Percentiles rank a stretch among this genome's conserved stretches.
Evolutionary conservation across 1,140 invertebrate species (phyloP).

Genomic region (Eupeodes corollae): DNA sequence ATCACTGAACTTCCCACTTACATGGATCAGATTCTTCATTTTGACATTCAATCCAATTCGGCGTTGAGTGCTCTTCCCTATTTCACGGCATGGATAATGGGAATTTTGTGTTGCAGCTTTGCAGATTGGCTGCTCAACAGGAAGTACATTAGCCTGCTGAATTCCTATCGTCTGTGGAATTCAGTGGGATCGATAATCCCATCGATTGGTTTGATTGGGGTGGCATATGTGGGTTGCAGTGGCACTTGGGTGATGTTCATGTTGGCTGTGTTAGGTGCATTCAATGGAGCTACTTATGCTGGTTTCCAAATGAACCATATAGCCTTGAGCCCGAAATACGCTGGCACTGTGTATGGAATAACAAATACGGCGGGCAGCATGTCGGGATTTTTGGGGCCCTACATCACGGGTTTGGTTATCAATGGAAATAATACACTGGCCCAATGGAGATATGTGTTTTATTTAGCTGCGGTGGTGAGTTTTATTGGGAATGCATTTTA

Average conservation of each 20-base stretch:
- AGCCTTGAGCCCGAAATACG: constrained; percentile 71
- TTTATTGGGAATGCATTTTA: constrained; percentile 67
- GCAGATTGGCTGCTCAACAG: constrained; percentile 57
- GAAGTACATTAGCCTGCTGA: constrained; percentile 48
- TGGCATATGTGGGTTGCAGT: constrained; percentile 67
- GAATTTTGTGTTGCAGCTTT: constrained; percentile 54
- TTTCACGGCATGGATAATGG: constrained; percentile 54
- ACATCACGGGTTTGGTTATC: constrained; percentile 60
- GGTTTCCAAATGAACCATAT: constrained; percentile 83
- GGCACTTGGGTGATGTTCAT: constrained; percentile 55
- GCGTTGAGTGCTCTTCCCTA: constrained; percentile 71
- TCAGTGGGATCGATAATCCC: constrained; percentile 61
- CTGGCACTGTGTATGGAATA: constrained; percentile 78
- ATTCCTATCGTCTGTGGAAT: constrained; percentile 66
- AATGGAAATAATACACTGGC: constrained; percentile 66
- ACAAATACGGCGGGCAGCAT: constrained; percentile 79
- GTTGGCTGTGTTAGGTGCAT: constrained; percentile 56
- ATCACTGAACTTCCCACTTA: constrained; percentile 88
- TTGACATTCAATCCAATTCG: constrained; percentile 74
- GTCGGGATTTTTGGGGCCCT: constrained; percentile 77
- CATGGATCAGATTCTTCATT: constrained; percentile 84
- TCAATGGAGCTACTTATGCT: constrained; percentile 61
- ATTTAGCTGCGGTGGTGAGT: constrained; percentile 70
- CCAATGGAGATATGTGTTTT: constrained; percentile 81
- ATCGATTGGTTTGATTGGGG: constrained; percentile 59